Evolutionary conservation across 1,140 invertebrate genomes (phyloP).

Genomic region (Cydia amplana): DNA sequence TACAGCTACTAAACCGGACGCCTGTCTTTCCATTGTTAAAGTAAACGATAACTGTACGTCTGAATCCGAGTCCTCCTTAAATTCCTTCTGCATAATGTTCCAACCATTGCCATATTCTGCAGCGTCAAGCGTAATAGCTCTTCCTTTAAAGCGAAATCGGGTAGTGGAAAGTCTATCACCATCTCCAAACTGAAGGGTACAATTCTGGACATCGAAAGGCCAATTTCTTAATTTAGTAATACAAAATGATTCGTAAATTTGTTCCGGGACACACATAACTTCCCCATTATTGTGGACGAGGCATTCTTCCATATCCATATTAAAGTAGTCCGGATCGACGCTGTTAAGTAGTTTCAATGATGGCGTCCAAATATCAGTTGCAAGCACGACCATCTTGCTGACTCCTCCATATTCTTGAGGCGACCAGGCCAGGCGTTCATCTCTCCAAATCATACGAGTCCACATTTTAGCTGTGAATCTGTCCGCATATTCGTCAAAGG

Average conservation of each 20-base stretch:
- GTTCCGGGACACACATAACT: constrained; percentile 20
- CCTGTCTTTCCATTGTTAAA: neutral
- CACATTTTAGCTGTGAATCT: constrained; percentile 24
- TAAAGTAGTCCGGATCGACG: constrained; percentile 7
- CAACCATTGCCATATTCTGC: neutral
- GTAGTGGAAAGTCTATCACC: neutral
- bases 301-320: constrained; percentile 23
- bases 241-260: constrained; percentile 33
- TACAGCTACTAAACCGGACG: neutral
- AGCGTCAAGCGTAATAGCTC: neutral
- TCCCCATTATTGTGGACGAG: constrained; percentile 7
- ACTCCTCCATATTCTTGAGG: constrained; percentile 34
- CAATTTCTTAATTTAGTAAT: constrained; percentile 34
- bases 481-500: constrained; percentile 32
- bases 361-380: constrained; percentile 35
- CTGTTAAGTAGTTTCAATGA: constrained; percentile 30
- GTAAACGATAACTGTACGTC: neutral
- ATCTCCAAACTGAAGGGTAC: constrained; percentile 33
- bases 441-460: constrained; percentile 34
- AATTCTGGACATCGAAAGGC: constrained; percentile 40
- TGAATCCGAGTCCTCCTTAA: neutral
- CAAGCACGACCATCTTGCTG: neutral
- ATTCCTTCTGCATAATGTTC: neutral
- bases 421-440: constrained; percentile 37
- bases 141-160: neutral